Evolutionary conservation across 2,888 invertebrate genomes (phyloP).

Genomic region (Himalopsyche japonica): DNA sequence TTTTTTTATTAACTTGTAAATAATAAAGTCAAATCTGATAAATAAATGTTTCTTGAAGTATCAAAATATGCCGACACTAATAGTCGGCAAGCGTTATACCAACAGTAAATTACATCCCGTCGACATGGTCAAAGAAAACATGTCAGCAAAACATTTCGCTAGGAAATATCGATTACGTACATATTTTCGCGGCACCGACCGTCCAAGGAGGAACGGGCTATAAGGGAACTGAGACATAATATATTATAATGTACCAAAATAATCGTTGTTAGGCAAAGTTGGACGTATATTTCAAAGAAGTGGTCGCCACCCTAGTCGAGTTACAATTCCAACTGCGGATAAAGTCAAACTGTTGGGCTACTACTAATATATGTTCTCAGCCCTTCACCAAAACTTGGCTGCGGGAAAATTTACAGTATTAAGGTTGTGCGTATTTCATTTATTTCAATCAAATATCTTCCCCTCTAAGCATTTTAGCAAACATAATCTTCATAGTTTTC

Average conservation of each 20-base stretch:
- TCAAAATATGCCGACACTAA: not conserved
- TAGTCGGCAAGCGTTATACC: slow-evolving; percentile 18
- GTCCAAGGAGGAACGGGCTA: not conserved
- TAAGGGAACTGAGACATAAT: slow-evolving; percentile 18
- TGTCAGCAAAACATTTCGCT: slow-evolving; percentile 30
- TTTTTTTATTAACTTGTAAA: too few relatives aligned
- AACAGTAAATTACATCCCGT: slow-evolving; percentile 22
- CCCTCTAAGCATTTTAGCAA: too few relatives aligned
- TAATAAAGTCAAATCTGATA: not conserved
- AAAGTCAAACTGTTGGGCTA: not conserved
- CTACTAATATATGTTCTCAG: not conserved
- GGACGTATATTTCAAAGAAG: slow-evolving; percentile 29
- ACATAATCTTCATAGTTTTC: too few relatives aligned
- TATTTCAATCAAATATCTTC: not conserved
- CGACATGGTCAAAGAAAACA: slow-evolving; percentile 9
- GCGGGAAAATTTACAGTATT: not conserved
- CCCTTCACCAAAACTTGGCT: not conserved
- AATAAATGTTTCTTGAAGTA: not conserved
- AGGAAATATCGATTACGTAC: slow-evolving; percentile 9
- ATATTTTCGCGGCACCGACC: not conserved
- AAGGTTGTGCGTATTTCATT: not conserved
- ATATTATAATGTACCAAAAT: slow-evolving; percentile 34
- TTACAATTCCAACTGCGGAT: not conserved
- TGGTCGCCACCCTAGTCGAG: slow-evolving; percentile 17
- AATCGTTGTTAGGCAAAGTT: slow-evolving; percentile 33